A percentile compares a stretch with the other conserved stretches of the same genome.
phyloP scores from a whole-genome alignment of 2,113 vertebrate genomes.

The Onychorhynchus coronatus region DNA sequence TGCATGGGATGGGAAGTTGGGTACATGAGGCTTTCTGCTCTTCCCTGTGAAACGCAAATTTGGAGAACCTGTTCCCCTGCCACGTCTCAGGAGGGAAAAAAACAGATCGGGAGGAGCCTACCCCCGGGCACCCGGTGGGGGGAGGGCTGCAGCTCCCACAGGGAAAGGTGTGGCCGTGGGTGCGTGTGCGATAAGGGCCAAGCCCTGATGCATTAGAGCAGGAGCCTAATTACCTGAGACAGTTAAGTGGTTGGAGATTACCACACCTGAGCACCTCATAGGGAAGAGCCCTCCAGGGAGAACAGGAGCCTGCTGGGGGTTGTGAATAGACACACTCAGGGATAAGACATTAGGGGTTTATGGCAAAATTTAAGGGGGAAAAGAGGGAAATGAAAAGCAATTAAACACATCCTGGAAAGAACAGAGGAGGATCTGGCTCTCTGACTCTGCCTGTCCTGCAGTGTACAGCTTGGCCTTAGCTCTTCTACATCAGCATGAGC shows the following conservation, averaged over 20 bases:
- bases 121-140: rapidly evolving
- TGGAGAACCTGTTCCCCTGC: not conserved
- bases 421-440: not conserved
- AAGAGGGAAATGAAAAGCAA: not conserved
- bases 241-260: not conserved
- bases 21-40: not conserved
- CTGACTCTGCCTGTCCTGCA: not conserved
- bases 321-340: not conserved
- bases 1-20: not conserved
- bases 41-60: not conserved
- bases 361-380: not conserved
- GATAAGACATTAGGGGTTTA: not conserved
- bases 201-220: not conserved
- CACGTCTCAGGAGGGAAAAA: not conserved
- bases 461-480: not conserved
- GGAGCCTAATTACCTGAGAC: not conserved
- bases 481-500: not conserved
- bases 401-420: not conserved
- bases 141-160: not conserved
- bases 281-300: not conserved
- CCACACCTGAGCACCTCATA: not conserved
- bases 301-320: not conserved
- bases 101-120: not conserved
- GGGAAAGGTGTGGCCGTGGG: not conserved
- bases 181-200: not conserved